Percentiles rank a stretch among this genome's conserved stretches.
phyloP scores from a whole-genome alignment of 2,888 invertebrate genomes.

The Drosophila percnosoma region DNA sequence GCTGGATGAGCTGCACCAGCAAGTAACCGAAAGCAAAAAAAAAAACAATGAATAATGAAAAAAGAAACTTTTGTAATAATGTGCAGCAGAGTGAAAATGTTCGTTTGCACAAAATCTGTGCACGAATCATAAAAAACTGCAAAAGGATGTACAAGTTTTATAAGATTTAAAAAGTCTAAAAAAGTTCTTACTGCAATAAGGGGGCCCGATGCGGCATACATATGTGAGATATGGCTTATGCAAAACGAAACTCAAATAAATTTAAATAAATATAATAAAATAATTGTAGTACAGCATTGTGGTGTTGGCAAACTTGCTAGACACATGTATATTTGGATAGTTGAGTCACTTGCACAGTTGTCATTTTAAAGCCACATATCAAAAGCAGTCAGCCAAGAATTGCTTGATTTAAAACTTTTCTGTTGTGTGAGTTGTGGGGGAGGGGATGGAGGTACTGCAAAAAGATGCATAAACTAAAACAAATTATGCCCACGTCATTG shows the following conservation, averaged over 20 bases:
- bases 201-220: slow-evolving; percentile 16
- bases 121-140: slow-evolving; percentile 47
- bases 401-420: slow-evolving; percentile 28
- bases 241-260: slow-evolving; percentile 9
- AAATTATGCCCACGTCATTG: slow-evolving; percentile 76
- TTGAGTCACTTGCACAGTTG: background rate
- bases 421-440: slow-evolving; percentile 1
- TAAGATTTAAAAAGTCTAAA: slow-evolving; percentile 59
- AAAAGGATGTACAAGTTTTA: slow-evolving; percentile 62
- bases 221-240: slow-evolving; percentile 1
- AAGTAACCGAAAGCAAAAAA: slow-evolving; percentile 14
- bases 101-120: slow-evolving; percentile 62
- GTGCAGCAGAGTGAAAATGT: slow-evolving; percentile 62
- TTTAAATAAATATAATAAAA: slow-evolving; percentile 30
- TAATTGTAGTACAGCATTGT: slow-evolving; percentile 4
- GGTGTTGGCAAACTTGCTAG: slow-evolving; percentile 12
- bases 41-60: slow-evolving; percentile 10
- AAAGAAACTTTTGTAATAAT: slow-evolving; percentile 55
- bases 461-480: slow-evolving; percentile 64
- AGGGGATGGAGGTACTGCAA: background rate
- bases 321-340: slow-evolving; percentile 9
- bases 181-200: slow-evolving; percentile 15
- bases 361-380: slow-evolving; percentile 20
- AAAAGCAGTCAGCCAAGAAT: slow-evolving; percentile 14
- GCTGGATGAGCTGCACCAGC: slow-evolving; percentile 34